These are phyloP conservation scores for Oscheius sp. DNA, from an alignment of 2,888 invertebrate species.

Conservation along the genomic window DNA sequence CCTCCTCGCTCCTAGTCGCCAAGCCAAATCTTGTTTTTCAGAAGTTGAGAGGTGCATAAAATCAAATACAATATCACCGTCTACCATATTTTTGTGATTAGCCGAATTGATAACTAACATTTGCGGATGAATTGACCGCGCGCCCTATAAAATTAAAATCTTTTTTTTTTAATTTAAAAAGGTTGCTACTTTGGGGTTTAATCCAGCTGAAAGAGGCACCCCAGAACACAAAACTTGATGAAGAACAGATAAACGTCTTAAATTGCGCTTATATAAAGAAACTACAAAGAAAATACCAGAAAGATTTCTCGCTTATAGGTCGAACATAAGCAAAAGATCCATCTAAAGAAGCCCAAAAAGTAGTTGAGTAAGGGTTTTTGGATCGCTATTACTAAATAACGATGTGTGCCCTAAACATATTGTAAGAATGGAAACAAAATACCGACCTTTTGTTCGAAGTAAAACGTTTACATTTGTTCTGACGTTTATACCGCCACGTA, in stretches of 20 bases:
- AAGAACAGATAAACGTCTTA: slow-evolving; percentile 91
- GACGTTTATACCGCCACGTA: slow-evolving; percentile 92
- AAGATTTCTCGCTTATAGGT: slow-evolving; percentile 84
- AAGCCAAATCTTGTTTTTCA: slow-evolving; percentile 90
- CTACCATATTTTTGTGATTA: slow-evolving; percentile 84
- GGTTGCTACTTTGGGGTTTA: slow-evolving; percentile 81
- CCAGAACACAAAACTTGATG: slow-evolving; percentile 92
- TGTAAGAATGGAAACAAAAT: too few relatives aligned
- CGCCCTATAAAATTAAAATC: slow-evolving; percentile 37
- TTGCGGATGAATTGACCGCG: slow-evolving; percentile 53
- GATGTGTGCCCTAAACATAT: slow-evolving; percentile 56
- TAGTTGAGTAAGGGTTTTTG: slow-evolving; percentile 47
- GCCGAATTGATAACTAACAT: slow-evolving; percentile 54
- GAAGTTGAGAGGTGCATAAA: slow-evolving; percentile 84
- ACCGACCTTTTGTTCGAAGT: slow-evolving; percentile 70
- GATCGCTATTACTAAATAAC: slow-evolving; percentile 32
- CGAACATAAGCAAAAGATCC: slow-evolving; percentile 91
- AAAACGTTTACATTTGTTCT: slow-evolving; percentile 71
- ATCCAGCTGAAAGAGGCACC: slow-evolving; percentile 88
- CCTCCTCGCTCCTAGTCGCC: slow-evolving; percentile 92
- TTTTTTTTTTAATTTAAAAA: too few relatives aligned
- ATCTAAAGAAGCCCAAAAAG: slow-evolving; percentile 82
- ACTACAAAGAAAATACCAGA: slow-evolving; percentile 77
- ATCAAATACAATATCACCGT: slow-evolving; percentile 91
- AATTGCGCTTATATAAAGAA: neutral